Conservation (phyloP, 2,113 vertebrate genomes). For the Dasyprocta punctata region DNA sequence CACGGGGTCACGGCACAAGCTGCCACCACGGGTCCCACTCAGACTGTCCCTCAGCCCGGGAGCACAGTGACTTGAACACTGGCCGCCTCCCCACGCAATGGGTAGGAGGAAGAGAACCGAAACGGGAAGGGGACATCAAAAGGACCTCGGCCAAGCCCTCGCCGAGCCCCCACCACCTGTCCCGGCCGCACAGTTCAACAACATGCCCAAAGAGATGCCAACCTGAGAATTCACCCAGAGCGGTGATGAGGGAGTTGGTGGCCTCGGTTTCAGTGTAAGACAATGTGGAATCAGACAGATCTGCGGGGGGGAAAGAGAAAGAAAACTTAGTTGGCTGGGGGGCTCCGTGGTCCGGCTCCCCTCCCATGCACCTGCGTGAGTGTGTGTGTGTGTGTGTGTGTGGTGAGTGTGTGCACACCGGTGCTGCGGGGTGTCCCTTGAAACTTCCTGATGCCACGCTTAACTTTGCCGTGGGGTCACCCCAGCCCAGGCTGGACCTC, state of each 20-base stretch:
- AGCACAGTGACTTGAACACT: not conserved
- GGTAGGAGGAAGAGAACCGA: not conserved
- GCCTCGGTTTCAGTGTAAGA: conserved; percentile 99
- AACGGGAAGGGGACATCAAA: not conserved
- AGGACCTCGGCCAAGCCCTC: too few relatives aligned
- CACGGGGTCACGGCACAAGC: not conserved
- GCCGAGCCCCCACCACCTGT: not conserved
- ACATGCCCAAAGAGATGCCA: conserved; percentile 70
- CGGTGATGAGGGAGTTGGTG: conserved; percentile 93
- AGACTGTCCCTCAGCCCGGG: not conserved
- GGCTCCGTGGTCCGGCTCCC: not conserved
- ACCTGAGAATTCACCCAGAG: conserved; percentile 97
- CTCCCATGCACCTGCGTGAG: not conserved
- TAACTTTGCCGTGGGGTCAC: not conserved
- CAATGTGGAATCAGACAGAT: conserved; percentile 99
- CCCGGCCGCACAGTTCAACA: not conserved
- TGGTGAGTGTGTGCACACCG: not conserved
- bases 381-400: not conserved
- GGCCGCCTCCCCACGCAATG: not conserved
- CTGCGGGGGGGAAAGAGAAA: conserved; percentile 81
- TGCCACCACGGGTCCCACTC: not conserved
- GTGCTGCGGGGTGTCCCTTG: not conserved
- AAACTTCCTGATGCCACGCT: not conserved
- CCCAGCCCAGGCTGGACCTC: conserved; percentile 3
- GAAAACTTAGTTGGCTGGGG: conserved; percentile 37